Conservation (phyloP, 2,888 invertebrate species). For the Sepioteuthis lessoniana region DNA sequence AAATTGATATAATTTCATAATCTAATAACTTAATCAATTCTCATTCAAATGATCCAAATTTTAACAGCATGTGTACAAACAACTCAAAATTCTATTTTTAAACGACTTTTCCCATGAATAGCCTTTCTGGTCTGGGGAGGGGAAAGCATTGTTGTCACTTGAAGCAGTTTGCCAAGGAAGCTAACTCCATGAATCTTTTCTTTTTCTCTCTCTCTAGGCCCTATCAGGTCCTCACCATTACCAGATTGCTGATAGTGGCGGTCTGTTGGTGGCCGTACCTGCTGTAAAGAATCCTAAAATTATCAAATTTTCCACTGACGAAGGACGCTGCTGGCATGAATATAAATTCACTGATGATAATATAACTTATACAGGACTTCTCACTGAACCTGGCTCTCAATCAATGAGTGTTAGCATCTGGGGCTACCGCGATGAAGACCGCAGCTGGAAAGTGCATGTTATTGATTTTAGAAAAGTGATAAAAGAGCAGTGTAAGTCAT, state of each 20-base stretch:
- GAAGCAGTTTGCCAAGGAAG: too few relatives aligned
- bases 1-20: too few relatives aligned
- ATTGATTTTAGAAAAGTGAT: constrained; percentile 72
- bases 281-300: constrained; percentile 57
- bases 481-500: constrained; percentile 65
- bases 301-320: constrained; percentile 73
- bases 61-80: too few relatives aligned
- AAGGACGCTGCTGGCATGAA: constrained; percentile 74
- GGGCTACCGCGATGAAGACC: constrained; percentile 66
- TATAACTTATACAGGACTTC: constrained; percentile 65
- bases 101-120: too few relatives aligned
- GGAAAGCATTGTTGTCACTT: too few relatives aligned
- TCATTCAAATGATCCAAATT: too few relatives aligned
- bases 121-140: too few relatives aligned
- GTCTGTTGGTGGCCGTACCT: constrained; percentile 72
- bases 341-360: constrained; percentile 69
- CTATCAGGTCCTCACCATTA: constrained; percentile 73
- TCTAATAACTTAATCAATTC: too few relatives aligned
- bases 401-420: constrained; percentile 72
- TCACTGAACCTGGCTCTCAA: constrained; percentile 73
- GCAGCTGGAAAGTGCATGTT: constrained; percentile 69
- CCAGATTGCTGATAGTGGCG: constrained; percentile 74
- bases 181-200: too few relatives aligned
- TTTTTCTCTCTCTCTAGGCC: constrained; percentile 60
- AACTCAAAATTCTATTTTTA: too few relatives aligned